Conservation (phyloP, 2,888 invertebrate genomes). For the Lycaena phlaeas region DNA sequence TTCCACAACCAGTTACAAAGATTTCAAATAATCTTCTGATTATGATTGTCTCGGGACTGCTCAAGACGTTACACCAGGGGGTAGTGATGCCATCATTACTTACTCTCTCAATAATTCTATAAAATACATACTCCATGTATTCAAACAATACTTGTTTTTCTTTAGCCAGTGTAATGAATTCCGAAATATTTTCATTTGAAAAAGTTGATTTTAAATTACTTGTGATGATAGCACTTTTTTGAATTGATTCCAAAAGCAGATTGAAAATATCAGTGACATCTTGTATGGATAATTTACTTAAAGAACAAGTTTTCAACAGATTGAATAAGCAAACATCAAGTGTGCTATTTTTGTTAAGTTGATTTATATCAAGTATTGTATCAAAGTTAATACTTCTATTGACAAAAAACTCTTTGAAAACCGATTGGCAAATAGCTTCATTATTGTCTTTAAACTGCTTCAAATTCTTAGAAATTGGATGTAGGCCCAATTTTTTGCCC, state of each 20-base stretch:
- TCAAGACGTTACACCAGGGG: conserved; percentile 57
- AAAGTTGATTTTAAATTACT: conserved; percentile 35
- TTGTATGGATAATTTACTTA: conserved; percentile 42
- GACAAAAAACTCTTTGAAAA: conserved; percentile 45
- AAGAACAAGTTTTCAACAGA: conserved; percentile 53
- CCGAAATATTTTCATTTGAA: conserved; percentile 36
- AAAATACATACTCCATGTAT: conserved; percentile 69
- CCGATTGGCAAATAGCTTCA: conserved; percentile 33
- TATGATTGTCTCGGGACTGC: conserved; percentile 45
- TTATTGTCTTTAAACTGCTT: conserved; percentile 29
- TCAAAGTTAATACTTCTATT: conserved; percentile 34
- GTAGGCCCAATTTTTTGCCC: conserved; percentile 42
- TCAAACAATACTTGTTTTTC: conserved; percentile 68
- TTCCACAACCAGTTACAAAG: conserved; percentile 58
- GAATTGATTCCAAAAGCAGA: conserved; percentile 50
- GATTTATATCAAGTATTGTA: conserved; percentile 36
- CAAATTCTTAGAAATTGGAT: conserved; percentile 27
- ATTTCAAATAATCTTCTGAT: conserved; percentile 58
- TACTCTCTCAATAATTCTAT: conserved; percentile 60
- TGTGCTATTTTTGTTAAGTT: conserved; percentile 38
- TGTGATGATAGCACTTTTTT: conserved; percentile 41
- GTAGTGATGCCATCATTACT: conserved; percentile 43
- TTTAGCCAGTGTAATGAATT: conserved; percentile 42
- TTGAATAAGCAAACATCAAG: conserved; percentile 49
- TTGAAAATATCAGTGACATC: conserved; percentile 52